Base-by-base conservation (phyloP, 2,888 invertebrate genomes). In the Graphium colonna region DNA sequence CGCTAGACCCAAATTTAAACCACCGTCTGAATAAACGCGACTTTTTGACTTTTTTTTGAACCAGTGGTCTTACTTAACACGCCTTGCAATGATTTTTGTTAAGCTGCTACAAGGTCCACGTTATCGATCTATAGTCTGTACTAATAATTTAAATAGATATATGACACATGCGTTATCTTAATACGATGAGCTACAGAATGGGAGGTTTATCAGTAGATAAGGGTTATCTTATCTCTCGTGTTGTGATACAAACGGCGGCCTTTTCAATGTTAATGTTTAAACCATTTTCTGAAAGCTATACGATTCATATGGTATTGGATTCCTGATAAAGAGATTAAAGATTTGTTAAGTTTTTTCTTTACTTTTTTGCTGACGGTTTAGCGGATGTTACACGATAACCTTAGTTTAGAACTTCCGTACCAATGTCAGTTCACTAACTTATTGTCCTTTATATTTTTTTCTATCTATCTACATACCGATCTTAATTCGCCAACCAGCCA, bases 231-330 rank as follows among this genome's bases (percentile, higher is more conserved):
- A 63, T 67, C 65, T 44, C 38, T 54, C 42, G 38, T 48, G 38
- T 52, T 48, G 52, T 52, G 56, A 60, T 56, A 64, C 60, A 64
- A 61, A 62, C 61, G 60, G 57, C 59, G 58, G 38, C 57, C 60
- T 60, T 64, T 61, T 55, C 54, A 59, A 55, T 47, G 33, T 33
- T 16, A 47, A 38, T 36, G 16, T 36, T 43, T 28, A 48, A 48
- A 43, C 28, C 17, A 28, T 31, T 52, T 43, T 43, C 16, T 48
- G 26, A 15, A 36, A 12, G 9, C 16, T 1, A 21, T 51, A 31
- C 45, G 5, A 21, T n/a, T n/a, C n/a, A n/a, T n/a, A n/a, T n/a
- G n/a, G n/a, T n/a, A n/a, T n/a, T n/a, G n/a, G n/a, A n/a, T n/a
- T n/a, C n/a, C n/a, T n/a, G n/a, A n/a, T n/a, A n/a, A n/a, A n/a